phyloP scores from a whole-genome alignment of 23 tunicate genomes.

The Ciona savignyi region DNA sequence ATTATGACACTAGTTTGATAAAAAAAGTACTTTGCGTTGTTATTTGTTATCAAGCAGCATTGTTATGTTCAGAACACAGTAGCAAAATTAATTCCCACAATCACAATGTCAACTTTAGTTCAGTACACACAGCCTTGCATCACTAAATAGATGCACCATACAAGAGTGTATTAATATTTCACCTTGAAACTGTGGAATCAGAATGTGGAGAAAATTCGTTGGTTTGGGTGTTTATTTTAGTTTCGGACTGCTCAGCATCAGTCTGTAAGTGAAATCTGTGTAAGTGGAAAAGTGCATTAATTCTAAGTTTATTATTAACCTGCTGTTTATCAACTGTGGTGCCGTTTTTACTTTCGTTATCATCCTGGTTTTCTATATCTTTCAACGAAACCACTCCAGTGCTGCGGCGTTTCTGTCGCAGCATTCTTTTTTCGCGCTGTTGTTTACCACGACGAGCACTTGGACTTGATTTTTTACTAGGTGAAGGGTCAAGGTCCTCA shows the following conservation, averaged over 20 bases:
- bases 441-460: conserved; percentile 70
- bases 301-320: not conserved
- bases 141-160: no score
- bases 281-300: no score
- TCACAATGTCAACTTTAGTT: no score
- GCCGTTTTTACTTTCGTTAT: conserved; percentile 9
- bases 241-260: conserved; percentile 18
- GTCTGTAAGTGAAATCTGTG: no score
- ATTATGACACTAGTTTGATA: no score
- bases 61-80: no score
- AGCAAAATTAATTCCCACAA: no score
- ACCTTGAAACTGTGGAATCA: conserved; percentile 20
- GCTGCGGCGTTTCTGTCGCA: conserved; percentile 86
- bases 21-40: no score
- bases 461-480: conserved; percentile 35
- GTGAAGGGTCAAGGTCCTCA: conserved; percentile 10
- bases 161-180: no score
- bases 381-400: conserved; percentile 76
- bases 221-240: conserved; percentile 50
- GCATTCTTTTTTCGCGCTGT: conserved; percentile 82
- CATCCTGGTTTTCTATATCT: conserved; percentile 49
- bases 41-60: no score
- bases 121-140: no score
- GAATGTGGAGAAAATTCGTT: conserved; percentile 61
- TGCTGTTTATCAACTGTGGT: not conserved